Evolutionary conservation across 2,797 vertebrate genomes (phyloP), one percentile per base, ranked within the genome.

Genomic region (Holocentrus rufus): DNA sequence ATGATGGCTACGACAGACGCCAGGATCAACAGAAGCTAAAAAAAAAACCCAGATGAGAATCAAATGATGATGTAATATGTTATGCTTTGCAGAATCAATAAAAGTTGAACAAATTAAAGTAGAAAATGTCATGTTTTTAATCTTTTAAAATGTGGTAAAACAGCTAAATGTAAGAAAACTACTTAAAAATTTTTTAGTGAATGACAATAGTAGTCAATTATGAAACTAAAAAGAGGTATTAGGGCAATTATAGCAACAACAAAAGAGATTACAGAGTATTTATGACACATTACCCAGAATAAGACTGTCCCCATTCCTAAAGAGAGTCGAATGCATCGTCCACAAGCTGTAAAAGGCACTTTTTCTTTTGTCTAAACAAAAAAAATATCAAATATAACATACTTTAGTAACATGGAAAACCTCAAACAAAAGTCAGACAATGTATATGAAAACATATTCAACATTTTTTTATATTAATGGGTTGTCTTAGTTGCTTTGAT

Each of bases 1-100:
- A 95, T 98, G 89, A 98, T 95, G 71, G 95, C 97, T 79, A 98
- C 93, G 17, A 98, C 95, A 6, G 97, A 98, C 1, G 94, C 96
- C 50, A 98, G 55, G 86, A 98, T 97, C 87, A 98, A 81, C 52
- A 97, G 72, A 63, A 98, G 94, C 97, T 98, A 2, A 46, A 63
- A 59, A 2, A 46, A 56, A 2, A 34, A 5, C 31, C n/a, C n/a
- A n/a, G 9, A 17, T 17, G 44, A 17, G 17, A 17, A 17, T 46
- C 14, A 46, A 46, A 17, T 46, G 44, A 46, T 46, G 13, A 14
- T 13, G 13, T 1, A 17, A 17, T 17, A 15, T 15, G 17, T 46
- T 46, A 46, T 17, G 44, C 17, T 17, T 46, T 46, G 25, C 49
- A 23, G 20, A 31, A 25, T 31, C 5, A 22, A 9, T 54, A 31